Evolutionary conservation across 2,888 invertebrate species (phyloP), one percentile per base, ranked within the genome.

Genomic region (Pyrocoelia pectoralis): DNA sequence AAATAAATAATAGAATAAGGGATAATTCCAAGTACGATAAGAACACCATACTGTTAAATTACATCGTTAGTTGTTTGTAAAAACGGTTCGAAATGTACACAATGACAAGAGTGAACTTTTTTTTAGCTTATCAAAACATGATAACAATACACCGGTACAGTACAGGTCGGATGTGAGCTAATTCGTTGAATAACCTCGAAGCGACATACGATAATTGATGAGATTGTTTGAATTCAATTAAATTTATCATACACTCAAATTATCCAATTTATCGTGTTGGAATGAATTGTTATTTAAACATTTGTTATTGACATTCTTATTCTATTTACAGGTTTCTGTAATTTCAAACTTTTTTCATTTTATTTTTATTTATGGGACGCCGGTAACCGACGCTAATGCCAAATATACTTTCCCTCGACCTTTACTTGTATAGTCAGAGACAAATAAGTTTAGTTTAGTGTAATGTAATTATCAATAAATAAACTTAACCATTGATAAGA

Each of bases 181-280:
- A 55, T 53, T 46, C 48, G 40, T 49, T 50, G 46, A 57, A 54
- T 29, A 19, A 53, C 38, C 46, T 24, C 28, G 28, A 55, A 43
- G 24, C 41, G 13, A 49, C 56, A 24, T 46, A 48, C 33, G 9
- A 58, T 33, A 54, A 38, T 58, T 61, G 53, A 49, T 46, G 18
- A 17, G 59, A 58, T 55, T 46, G 50, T 53, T 28, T 56, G 28
- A 61, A 61, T 61, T 61, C 61, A 61, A 54, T 65, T 58, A 61
- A 61, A 54, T 62, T 62, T 63, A 63, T 58, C 43, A 55, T 56
- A 50, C 55, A 46, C 60, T 65, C 51, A 65, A 61, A 65, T 60
- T 79, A 79, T 78, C 73, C 77, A 78, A 78, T 79, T 78, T 77
- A 76, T 70, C 72, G 74, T 72, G 61, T 74, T 74, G n/a, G 72